Base-by-base conservation (phyloP, 2,113 vertebrate genomes). In the Pluvialis apricaria region DNA sequence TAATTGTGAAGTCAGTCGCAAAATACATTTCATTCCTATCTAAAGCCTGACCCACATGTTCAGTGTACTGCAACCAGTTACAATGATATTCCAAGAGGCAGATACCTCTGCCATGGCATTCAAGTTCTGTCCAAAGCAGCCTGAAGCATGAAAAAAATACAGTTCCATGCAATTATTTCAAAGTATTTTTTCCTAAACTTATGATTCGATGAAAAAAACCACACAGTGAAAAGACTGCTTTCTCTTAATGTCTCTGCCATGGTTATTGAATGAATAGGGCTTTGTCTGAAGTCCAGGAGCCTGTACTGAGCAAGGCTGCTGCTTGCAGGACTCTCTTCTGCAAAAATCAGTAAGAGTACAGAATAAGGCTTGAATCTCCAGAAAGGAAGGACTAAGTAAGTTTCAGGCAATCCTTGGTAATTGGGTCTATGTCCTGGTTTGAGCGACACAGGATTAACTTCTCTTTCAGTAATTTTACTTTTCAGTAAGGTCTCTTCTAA, bases 231-330 rank as follows among this genome's bases (percentile, higher is more conserved):
- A 90, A 90, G 64, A 45, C 61, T 64, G 47, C 32, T 88, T 94
- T 71, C n/a, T 90, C 60, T 47, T 72, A 88, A 58, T 10, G 55
- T 71, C 42, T 86, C 69, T 93, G 86, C 42, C 69, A 81, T 2
- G 21, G 55, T 68, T 77, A 88, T 6, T 70, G 71, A 92, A 90
- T 77, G 71, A 95, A 93, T 32, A 82, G 45, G 31, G 61, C 85
- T 95, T 81, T 95, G 92, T 91, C 62, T 82, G 38, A 91, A 83
- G 72, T 52, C 84, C 86, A 93, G 29, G n/a, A 66, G 24, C 28
- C 51, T 49, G 11, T 21, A 68, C 52, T 49, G 54, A 88, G 58
- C 44, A 76, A 3, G 11, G 52, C n/a, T 89, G 75, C 55, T 69
- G 58, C 45, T 31, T 66, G 36, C 61, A 93, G 36, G 25, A 40